Evolutionary conservation across 2,113 vertebrate genomes (phyloP).

Genomic region (Grantiella picta): DNA sequence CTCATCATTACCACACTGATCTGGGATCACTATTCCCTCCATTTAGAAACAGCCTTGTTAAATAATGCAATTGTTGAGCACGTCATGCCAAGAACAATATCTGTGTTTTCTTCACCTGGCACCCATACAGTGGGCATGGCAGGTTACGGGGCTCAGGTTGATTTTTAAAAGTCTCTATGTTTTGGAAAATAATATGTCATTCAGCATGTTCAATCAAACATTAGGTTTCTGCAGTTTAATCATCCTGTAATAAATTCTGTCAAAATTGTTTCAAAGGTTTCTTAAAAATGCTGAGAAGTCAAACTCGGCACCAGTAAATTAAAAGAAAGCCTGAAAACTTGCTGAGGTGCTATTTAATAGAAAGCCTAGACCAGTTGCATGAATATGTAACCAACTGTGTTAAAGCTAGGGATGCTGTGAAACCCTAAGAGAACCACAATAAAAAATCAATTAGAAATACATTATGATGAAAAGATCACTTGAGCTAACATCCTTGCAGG

Average conservation of each 20-base stretch:
- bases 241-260: not conserved
- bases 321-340: not conserved
- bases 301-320: not conserved
- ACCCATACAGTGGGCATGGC: not conserved
- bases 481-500: not conserved
- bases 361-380: not conserved
- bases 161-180: not conserved
- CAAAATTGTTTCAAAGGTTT: not conserved
- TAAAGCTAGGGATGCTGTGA: not conserved
- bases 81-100: constrained; percentile 2
- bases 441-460: not conserved
- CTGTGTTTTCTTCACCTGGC: constrained; percentile 9
- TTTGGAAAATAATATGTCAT: constrained; percentile 16
- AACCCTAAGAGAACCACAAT: not conserved
- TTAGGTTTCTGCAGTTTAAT: not conserved
- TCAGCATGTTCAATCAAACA: not conserved
- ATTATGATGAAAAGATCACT: not conserved
- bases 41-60: not conserved
- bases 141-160: not conserved
- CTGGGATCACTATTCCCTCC: not conserved
- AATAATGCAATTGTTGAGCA: not conserved
- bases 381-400: not conserved
- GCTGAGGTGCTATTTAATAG: not conserved
- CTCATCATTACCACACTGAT: not conserved
- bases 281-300: not conserved